Percentiles rank a stretch among this genome's conserved stretches.
Evolutionary conservation across 1,140 invertebrate species (phyloP).

Genomic region (Drosophila rufa): DNA sequence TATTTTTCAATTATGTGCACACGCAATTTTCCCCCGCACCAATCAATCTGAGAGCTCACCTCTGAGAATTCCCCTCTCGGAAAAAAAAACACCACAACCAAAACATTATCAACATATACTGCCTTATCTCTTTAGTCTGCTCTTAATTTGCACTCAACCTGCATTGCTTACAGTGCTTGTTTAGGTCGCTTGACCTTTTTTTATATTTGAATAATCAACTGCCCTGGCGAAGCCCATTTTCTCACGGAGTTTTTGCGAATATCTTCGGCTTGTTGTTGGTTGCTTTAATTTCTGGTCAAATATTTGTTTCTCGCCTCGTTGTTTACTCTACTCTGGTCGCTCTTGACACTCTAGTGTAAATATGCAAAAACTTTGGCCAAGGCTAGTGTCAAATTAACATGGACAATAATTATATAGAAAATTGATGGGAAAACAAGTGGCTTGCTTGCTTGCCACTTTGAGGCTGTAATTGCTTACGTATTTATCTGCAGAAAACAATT

Average conservation of each 20-base stretch:
- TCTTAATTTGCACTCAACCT: slow-evolving; percentile 28
- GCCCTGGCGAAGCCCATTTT: slow-evolving; percentile 15
- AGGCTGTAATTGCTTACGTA: slow-evolving; percentile 11
- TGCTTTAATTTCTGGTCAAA: slow-evolving; percentile 37
- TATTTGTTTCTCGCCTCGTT: slow-evolving; percentile 27
- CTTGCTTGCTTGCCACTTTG: not conserved
- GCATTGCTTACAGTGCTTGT: slow-evolving; percentile 13
- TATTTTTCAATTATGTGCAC: slow-evolving; percentile 51
- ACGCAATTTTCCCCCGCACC: slow-evolving; percentile 5
- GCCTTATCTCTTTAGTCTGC: slow-evolving; percentile 8
- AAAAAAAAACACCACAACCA: not conserved
- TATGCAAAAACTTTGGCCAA: slow-evolving; percentile 32
- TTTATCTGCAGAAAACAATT: slow-evolving; percentile 20
- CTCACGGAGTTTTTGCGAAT: slow-evolving; percentile 29
- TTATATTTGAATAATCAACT: slow-evolving; percentile 21
- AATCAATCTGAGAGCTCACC: not conserved
- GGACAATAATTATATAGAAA: slow-evolving; percentile 31
- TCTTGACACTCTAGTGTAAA: slow-evolving; percentile 33
- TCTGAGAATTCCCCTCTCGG: slow-evolving; percentile 7
- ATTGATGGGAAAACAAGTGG: slow-evolving; percentile 33
- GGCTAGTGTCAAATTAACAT: slow-evolving; percentile 36
- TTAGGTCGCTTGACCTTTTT: slow-evolving; percentile 40
- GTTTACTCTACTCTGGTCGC: slow-evolving; percentile 16
- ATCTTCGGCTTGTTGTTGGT: slow-evolving; percentile 17
- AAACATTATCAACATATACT: slow-evolving; percentile 9